Evolutionary conservation across 1,140 invertebrate genomes (phyloP).

Genomic region (Calephelis virginiensis): DNA sequence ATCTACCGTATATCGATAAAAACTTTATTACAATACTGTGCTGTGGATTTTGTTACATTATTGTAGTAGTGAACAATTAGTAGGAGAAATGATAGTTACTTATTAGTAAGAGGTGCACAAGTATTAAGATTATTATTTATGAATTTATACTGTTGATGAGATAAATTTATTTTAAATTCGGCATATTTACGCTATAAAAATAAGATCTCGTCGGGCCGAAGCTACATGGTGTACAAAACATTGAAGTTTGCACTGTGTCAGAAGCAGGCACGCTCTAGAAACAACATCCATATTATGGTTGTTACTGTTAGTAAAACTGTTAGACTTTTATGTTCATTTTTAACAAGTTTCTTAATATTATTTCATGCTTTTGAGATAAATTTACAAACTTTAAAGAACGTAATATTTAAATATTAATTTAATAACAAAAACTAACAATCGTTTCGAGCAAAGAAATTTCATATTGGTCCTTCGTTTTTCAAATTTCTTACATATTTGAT

Average conservation of each 20-base stretch:
- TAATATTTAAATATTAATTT: too few relatives aligned
- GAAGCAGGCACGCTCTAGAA: constrained; percentile 56
- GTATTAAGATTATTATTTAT: too few relatives aligned
- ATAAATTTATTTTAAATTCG: constrained; percentile 39
- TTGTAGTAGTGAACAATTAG: not conserved
- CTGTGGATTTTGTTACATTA: constrained; percentile 6
- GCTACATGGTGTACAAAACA: constrained; percentile 73
- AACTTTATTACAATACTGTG: not conserved
- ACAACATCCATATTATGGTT: constrained; percentile 41
- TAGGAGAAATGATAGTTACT: not conserved
- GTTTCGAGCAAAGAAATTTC: too few relatives aligned
- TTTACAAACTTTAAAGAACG: not conserved
- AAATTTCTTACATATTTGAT: not conserved
- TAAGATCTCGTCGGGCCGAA: constrained; percentile 59
- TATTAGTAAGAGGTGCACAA: constrained; percentile 4
- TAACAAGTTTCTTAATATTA: too few relatives aligned
- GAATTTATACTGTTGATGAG: not conserved
- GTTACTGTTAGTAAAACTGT: constrained; percentile 33
- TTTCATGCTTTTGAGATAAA: not conserved
- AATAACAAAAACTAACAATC: too few relatives aligned
- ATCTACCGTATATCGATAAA: too few relatives aligned
- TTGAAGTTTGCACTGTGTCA: constrained; percentile 63
- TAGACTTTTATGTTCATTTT: not conserved
- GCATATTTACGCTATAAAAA: constrained; percentile 76
- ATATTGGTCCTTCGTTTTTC: too few relatives aligned